Conservation (phyloP, 2,113 vertebrate genomes). For the Ranitomeya variabilis region DNA sequence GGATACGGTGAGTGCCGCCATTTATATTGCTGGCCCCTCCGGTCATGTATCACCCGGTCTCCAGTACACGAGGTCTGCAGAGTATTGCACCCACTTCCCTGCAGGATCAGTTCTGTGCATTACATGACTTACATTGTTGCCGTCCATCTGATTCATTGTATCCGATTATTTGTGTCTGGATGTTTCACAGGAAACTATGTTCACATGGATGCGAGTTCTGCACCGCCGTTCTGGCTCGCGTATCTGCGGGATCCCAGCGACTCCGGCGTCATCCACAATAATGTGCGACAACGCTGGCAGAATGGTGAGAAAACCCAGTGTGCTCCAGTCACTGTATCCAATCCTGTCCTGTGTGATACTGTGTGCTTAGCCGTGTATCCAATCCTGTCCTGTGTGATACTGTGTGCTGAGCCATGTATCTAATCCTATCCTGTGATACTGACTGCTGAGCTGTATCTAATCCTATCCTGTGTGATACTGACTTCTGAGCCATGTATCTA, state of each 20-base stretch:
- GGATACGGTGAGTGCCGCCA: slow-evolving; percentile 70
- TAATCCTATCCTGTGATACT: too few species aligned
- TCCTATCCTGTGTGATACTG: too few species aligned
- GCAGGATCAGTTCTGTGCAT: not conserved
- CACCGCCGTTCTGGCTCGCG: slow-evolving; percentile 77
- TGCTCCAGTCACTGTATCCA: not conserved
- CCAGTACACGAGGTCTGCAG: not conserved
- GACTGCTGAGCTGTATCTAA: too few species aligned
- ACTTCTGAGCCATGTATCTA: too few species aligned
- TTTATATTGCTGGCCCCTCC: not conserved
- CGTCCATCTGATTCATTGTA: not conserved
- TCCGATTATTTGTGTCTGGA: not conserved
- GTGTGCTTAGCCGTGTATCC: too few species aligned
- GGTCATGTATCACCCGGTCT: not conserved
- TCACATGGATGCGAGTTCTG: slow-evolving; percentile 70
- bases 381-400: too few species aligned
- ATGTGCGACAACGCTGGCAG: slow-evolving; percentile 78
- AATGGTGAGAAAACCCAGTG: slow-evolving; percentile 64
- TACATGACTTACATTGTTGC: not conserved
- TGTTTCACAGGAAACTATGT: slow-evolving; percentile 69
- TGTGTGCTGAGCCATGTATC: too few species aligned
- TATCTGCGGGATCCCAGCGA: slow-evolving; percentile 81
- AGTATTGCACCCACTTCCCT: too few species aligned
- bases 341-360: too few species aligned
- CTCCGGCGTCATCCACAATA: slow-evolving; percentile 81